These are phyloP conservation scores for Trochalopteron elliotii DNA, from an alignment of 2,113 vertebrate genomes.

Conservation along the genomic window DNA sequence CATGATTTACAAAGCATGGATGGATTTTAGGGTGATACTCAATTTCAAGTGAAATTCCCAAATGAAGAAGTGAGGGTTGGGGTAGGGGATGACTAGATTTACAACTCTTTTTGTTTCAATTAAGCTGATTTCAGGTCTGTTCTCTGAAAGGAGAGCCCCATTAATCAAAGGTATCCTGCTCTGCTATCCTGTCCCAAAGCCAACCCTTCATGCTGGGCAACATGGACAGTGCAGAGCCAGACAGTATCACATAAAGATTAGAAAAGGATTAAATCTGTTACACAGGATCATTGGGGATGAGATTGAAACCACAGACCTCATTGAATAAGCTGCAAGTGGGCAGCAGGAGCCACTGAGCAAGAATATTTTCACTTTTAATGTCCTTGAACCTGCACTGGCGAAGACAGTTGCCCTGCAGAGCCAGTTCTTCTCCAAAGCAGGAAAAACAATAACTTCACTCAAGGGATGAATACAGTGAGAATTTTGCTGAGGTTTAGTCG, in stretches of 20 bases:
- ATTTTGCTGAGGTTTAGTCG: not conserved
- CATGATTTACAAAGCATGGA: not conserved
- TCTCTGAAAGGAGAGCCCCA: not conserved
- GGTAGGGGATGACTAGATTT: not conserved
- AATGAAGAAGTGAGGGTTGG: not conserved
- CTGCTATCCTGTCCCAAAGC: not conserved
- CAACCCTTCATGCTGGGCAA: fast-evolving
- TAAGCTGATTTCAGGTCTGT: not conserved
- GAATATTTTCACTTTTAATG: not conserved
- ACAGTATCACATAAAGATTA: not conserved
- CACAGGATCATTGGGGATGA: not conserved
- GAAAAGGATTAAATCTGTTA: not conserved
- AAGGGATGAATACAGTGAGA: not conserved
- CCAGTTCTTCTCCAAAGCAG: not conserved
- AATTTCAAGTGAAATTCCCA: not conserved
- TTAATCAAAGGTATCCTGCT: not conserved
- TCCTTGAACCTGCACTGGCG: not conserved
- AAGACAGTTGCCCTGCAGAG: not conserved
- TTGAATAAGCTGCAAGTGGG: not conserved
- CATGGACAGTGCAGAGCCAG: not conserved
- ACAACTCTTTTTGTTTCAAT: not conserved
- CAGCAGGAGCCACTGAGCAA: not conserved
- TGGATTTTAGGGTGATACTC: not conserved
- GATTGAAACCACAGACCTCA: not conserved
- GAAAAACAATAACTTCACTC: not conserved